Evolutionary conservation across 2,113 vertebrate species (phyloP).

Genomic region (Seriola dumerili): DNA sequence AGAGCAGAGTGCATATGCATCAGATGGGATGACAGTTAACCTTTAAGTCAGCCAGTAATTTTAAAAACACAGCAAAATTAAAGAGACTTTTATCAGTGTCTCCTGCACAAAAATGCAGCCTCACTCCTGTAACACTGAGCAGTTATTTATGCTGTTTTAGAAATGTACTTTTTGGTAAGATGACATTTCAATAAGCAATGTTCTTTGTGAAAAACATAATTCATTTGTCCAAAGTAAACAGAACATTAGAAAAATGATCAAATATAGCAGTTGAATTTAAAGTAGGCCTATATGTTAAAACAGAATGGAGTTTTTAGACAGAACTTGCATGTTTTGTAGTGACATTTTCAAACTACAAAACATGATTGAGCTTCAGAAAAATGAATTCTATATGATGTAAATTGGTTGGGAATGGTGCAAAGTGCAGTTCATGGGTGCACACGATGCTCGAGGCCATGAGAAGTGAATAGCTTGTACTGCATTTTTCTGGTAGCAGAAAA

Average conservation of each 20-base stretch:
- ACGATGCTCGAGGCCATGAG: not conserved
- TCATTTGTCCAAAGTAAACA: constrained; percentile 30
- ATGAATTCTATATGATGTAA: not conserved
- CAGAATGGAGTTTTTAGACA: not conserved
- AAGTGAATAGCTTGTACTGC: not conserved
- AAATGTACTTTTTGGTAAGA: constrained; percentile 3
- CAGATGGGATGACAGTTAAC: constrained; percentile 90
- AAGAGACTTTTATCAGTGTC: constrained; percentile 56
- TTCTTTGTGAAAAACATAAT: not conserved
- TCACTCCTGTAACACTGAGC: constrained; percentile 37
- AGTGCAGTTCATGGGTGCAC: not conserved
- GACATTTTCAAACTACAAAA: constrained; percentile 42
- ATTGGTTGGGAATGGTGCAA: not conserved
- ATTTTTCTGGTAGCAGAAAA: not conserved
- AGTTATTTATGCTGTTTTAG: constrained; percentile 19
- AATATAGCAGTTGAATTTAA: not conserved
- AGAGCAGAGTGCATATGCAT: constrained; percentile 86
- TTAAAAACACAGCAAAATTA: constrained; percentile 80
- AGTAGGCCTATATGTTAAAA: not conserved
- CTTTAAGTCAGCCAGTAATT: constrained; percentile 91
- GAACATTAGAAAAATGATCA: not conserved
- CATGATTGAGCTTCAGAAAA: not conserved
- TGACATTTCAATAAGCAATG: constrained; percentile 19
- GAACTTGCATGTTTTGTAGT: constrained; percentile 5
- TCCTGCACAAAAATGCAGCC: constrained; percentile 47